Conservation (phyloP, 2,888 invertebrate species). For the Leptinotarsa haldemani region DNA sequence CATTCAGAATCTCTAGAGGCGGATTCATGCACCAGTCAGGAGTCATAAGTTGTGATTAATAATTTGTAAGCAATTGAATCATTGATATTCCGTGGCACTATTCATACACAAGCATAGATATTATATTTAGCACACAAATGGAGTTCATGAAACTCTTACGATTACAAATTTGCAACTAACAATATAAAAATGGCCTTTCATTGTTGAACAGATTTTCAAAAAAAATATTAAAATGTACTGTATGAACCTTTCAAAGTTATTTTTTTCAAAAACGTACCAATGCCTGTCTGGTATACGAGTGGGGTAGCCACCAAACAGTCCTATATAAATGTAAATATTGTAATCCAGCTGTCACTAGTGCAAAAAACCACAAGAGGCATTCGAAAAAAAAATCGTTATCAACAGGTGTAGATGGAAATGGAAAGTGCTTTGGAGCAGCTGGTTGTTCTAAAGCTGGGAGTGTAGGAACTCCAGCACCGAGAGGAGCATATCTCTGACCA, state of each 20-base stretch:
- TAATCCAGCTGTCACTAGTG: conserved; percentile 80
- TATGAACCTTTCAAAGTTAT: conserved; percentile 6
- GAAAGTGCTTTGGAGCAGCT: conserved; percentile 81
- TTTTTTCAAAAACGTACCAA: conserved; percentile 73
- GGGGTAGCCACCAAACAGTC: conserved; percentile 97
- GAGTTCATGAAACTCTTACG: no score
- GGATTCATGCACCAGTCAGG: no score
- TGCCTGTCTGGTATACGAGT: conserved; percentile 88
- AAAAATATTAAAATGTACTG: neutral
- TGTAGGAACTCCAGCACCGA: conserved; percentile 56
- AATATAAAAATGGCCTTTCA: neutral
- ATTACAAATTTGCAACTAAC: no score
- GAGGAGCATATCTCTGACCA: conserved; percentile 55
- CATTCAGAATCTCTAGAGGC: no score
- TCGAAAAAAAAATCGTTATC: conserved; percentile 89
- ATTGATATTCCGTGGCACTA: no score
- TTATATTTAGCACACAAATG: no score
- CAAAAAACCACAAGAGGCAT: conserved; percentile 84
- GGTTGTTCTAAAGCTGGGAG: conserved; percentile 64
- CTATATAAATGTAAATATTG: conserved; percentile 96
- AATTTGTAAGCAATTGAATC: no score
- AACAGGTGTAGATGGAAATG: conserved; percentile 81
- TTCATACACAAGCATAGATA: no score
- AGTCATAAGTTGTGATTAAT: no score
- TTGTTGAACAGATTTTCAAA: neutral